Base-by-base conservation (phyloP, 1,140 invertebrate genomes). In the Euwallacea similis region DNA sequence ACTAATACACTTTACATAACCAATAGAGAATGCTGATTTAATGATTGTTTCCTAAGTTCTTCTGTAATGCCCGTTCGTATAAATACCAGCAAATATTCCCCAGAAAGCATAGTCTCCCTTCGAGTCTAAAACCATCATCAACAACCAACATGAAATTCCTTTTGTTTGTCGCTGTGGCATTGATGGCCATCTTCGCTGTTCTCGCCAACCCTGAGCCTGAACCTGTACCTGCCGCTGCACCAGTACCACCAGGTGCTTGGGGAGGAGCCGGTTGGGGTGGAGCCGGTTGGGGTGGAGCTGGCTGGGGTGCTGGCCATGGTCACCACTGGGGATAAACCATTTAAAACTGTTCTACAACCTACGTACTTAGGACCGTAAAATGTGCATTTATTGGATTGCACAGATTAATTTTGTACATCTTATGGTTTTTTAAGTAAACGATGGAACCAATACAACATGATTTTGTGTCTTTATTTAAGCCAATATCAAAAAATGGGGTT, bases 241-340 rank as follows among this genome's bases (percentile, higher is more conserved):
- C 55, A 0, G 13, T 58, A 7, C 55, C 55, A 15, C 6, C 21
- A 10, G 55, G n/a, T 41, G 46, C 46, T 13, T 21, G n/a, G 16
- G 55, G 55, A 15, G n/a, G 55, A 10, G 9, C 10, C 0, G 55
- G 55, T 16, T 58, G 55, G 55, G 55, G n/a, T 16, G 55, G 55
- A 11, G 9, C 13, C 10, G 55, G 55, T 7, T 58, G 55, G 55
- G 55, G 55, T 16, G 55, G 50, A 11, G 11, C 13, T 16, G 55
- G 55, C n/a, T 58, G 55, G 55, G 55, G 55, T 58, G 55, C 55
- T 16, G 55, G 55, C n/a, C 55, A 16, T 16, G 55, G 9, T 41
- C 55, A 58, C n/a, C 55, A 58, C n/a, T 58, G 55, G 55, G 55
- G 55, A 7, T 58, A 16, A 58, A 58, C n/a, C 13, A 13, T 58